Percentiles rank a stretch among this genome's conserved stretches.
phyloP scores from a whole-genome alignment of 2,797 vertebrate species.

The Poecilia gillii region DNA sequence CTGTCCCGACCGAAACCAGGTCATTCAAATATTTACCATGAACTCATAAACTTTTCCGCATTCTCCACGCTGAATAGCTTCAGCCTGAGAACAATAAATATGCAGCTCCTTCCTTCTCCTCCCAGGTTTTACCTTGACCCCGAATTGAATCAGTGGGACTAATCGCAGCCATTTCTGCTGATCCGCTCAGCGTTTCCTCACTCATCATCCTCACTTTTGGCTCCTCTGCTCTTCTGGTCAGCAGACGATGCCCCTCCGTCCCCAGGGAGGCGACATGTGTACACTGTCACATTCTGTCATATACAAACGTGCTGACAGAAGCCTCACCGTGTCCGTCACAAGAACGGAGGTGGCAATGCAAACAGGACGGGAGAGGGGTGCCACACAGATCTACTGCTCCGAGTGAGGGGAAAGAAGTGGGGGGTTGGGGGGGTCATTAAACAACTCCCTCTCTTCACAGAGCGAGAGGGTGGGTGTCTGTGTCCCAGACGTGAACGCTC shows the following conservation, averaged over 20 bases:
- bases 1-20: constrained; percentile 33
- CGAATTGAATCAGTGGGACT: neutral
- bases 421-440: constrained; percentile 34
- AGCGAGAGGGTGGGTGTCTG: constrained; percentile 58
- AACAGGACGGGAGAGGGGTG: constrained; percentile 52
- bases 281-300: constrained; percentile 71
- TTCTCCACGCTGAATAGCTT: constrained; percentile 26
- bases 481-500: constrained; percentile 51
- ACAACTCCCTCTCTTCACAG: constrained; percentile 55
- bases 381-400: constrained; percentile 54
- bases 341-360: constrained; percentile 85
- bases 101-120: constrained; percentile 7
- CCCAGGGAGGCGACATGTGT: constrained; percentile 70
- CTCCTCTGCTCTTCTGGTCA: constrained; percentile 33
- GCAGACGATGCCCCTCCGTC: constrained; percentile 54
- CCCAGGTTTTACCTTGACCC: constrained; percentile 1
- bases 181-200: constrained; percentile 10
- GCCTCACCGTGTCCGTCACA: constrained; percentile 85
- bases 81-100: constrained; percentile 10
- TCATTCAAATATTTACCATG: constrained; percentile 46
- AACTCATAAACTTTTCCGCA: constrained; percentile 36
- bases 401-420: constrained; percentile 8
- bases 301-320: constrained; percentile 63
- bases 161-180: neutral
- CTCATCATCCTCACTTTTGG: constrained; percentile 5